A percentile compares a stretch with the other conserved stretches of the same genome.
Evolutionary conservation across 2,113 vertebrate species (phyloP).

Genomic region (Brachionichthys hirsutus): DNA sequence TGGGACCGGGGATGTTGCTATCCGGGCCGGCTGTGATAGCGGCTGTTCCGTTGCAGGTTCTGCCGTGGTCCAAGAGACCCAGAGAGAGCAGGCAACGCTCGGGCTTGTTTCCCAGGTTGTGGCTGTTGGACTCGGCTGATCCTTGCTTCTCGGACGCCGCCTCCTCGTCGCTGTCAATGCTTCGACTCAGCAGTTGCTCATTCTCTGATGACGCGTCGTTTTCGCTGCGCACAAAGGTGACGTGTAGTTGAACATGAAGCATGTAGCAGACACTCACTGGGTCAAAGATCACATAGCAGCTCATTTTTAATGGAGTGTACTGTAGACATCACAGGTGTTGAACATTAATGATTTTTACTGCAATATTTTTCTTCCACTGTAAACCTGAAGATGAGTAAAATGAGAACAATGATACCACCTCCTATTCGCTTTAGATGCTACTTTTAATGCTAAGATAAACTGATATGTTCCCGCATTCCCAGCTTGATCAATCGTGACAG

Average conservation of each 20-base stretch:
- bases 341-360: too few relatives aligned
- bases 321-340: too few relatives aligned
- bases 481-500: too few relatives aligned
- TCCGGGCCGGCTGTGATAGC: conserved; percentile 52
- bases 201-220: conserved; percentile 98
- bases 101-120: conserved; percentile 66
- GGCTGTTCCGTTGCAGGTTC: conserved; percentile 67
- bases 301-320: too few relatives aligned
- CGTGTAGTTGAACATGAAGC: too few relatives aligned
- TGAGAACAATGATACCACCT: too few relatives aligned
- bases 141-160: conserved; percentile 89
- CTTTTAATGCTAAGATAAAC: too few relatives aligned
- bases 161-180: conserved; percentile 97
- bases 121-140: conserved; percentile 60
- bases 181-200: conserved; percentile 92
- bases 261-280: too few relatives aligned
- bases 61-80: conserved; percentile 88
- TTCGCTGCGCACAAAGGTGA: conserved; percentile 78
- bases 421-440: too few relatives aligned
- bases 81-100: conserved; percentile 92
- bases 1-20: conserved; percentile 54
- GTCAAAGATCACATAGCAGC: not conserved
- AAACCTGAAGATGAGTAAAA: too few relatives aligned
- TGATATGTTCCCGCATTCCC: too few relatives aligned
- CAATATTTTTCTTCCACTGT: too few relatives aligned